These are phyloP conservation scores for Prionailurus bengalensis DNA, from an alignment of 2,113 vertebrate genomes.

Conservation along the genomic window DNA sequence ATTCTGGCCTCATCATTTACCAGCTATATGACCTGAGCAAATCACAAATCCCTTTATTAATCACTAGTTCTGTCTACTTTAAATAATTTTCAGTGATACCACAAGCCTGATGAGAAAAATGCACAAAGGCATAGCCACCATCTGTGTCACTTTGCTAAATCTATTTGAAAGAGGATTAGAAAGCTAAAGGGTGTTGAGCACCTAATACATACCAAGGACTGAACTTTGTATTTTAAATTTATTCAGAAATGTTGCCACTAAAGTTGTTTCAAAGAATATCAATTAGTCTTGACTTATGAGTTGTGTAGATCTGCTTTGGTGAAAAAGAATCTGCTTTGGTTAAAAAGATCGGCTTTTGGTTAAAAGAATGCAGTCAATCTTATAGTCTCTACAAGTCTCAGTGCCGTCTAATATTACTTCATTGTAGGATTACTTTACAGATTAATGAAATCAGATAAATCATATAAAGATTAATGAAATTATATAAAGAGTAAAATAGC, in stretches of 20 bases:
- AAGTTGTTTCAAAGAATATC: slow-evolving; percentile 6
- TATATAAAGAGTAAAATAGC: neutral
- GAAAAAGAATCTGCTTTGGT: no score
- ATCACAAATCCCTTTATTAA: neutral
- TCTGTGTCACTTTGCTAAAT: neutral
- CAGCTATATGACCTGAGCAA: neutral
- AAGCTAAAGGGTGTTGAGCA: neutral
- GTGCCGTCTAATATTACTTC: neutral
- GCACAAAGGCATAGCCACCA: neutral
- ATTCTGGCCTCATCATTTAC: neutral
- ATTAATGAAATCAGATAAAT: neutral
- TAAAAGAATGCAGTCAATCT: neutral
- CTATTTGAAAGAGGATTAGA: neutral
- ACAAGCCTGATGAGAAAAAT: neutral
- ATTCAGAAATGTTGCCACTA: neutral
- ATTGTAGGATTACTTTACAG: neutral
- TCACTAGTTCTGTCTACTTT: neutral
- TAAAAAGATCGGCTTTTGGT: no score
- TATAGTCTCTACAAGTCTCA: neutral
- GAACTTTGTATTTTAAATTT: neutral
- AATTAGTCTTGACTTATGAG: neutral
- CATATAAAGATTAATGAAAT: neutral
- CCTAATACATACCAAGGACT: neutral
- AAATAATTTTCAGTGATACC: neutral
- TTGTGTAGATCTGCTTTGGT: neutral